Conservation (phyloP, 2,113 vertebrate genomes). For the Halichoerus grypus region DNA sequence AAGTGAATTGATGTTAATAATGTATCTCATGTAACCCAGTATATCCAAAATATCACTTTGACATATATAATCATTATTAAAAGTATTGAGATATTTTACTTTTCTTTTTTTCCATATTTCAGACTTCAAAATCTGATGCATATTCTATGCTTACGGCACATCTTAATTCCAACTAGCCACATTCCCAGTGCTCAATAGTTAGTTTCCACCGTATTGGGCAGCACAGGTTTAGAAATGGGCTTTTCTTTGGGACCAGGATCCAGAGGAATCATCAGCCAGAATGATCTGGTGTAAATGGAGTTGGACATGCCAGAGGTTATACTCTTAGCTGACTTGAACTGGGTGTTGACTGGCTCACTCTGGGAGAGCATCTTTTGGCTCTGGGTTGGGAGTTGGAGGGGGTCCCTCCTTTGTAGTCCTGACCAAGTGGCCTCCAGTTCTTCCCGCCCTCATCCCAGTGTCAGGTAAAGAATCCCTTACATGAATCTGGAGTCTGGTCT, state of each 20-base stretch:
- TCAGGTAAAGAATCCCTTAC: too few species aligned
- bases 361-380: constrained; percentile 53
- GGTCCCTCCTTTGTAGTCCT: not conserved
- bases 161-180: constrained; percentile 3
- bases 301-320: constrained; percentile 12
- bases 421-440: not conserved
- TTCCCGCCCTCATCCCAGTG: constrained; percentile 21
- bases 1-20: constrained; percentile 61
- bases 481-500: constrained; percentile 59
- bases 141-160: not conserved
- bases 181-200: not conserved
- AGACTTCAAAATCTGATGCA: constrained; percentile 37
- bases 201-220: not conserved
- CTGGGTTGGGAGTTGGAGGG: not conserved
- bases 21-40: constrained; percentile 28
- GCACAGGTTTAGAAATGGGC: constrained; percentile 45
- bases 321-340: constrained; percentile 15
- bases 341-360: constrained; percentile 23
- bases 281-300: constrained; percentile 51
- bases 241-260: constrained; percentile 60
- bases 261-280: constrained; percentile 46
- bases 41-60: constrained; percentile 25
- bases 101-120: constrained; percentile 41
- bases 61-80: constrained; percentile 41
- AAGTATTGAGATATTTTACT: constrained; percentile 24